phyloP scores from a whole-genome alignment of 2,797 vertebrate species.

The Hippopotamyrus pictus region DNA sequence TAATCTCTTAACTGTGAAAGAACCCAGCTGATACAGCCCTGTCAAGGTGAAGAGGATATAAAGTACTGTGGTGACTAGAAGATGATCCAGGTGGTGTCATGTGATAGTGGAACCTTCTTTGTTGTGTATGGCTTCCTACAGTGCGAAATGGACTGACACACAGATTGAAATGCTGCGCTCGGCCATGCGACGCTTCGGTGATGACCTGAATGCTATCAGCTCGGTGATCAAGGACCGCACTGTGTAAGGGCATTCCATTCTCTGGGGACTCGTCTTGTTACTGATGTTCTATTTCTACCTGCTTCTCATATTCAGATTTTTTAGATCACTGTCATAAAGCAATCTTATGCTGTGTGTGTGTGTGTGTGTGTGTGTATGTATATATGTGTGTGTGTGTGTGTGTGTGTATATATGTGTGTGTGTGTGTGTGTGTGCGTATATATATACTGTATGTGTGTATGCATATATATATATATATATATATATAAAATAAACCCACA shows the following conservation, averaged over 20 bases:
- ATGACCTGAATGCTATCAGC: slow-evolving; percentile 88
- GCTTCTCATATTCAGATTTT: not conserved
- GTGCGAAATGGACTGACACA: slow-evolving; percentile 89
- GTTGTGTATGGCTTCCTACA: slow-evolving; percentile 52
- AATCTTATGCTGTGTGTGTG: not conserved
- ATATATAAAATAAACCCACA: not conserved
- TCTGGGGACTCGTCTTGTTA: slow-evolving; percentile 53
- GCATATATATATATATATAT: not conserved
- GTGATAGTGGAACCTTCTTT: not conserved
- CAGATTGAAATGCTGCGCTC: slow-evolving; percentile 88
- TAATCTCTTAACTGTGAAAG: not conserved
- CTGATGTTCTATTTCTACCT: not conserved
- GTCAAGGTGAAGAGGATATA: not conserved
- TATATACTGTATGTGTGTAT: too few species aligned
- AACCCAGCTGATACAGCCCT: not conserved
- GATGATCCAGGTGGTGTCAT: not conserved
- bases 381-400: not conserved
- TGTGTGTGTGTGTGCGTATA: too few species aligned
- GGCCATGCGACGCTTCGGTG: slow-evolving; percentile 82
- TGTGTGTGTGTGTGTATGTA: not conserved
- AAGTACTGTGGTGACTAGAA: not conserved
- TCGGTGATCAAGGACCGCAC: slow-evolving; percentile 88
- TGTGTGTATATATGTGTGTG: too few species aligned
- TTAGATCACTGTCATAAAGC: not conserved
- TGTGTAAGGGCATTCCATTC: slow-evolving; percentile 64